Evolutionary conservation across 2,797 vertebrate species (phyloP).

Genomic region (Cephalopachus bancanus): DNA sequence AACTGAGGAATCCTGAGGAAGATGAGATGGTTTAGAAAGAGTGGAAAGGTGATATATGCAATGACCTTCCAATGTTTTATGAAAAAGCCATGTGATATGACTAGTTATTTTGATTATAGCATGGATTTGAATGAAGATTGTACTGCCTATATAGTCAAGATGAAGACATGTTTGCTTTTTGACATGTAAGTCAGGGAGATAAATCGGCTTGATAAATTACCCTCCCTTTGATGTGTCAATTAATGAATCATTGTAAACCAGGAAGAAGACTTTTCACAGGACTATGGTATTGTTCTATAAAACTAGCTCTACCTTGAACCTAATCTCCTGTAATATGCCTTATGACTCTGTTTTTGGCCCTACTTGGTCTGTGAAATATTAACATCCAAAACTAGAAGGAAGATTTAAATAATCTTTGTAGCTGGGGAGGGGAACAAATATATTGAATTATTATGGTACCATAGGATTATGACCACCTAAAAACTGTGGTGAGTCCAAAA

Average conservation of each 20-base stretch:
- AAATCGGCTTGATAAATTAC: constrained; percentile 37
- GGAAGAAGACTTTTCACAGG: not conserved
- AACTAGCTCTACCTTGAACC: not conserved
- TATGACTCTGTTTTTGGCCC: constrained; percentile 21
- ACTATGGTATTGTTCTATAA: not conserved
- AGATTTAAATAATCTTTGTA: constrained; percentile 16
- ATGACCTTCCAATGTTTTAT: not conserved
- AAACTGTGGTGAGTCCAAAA: constrained; percentile 12
- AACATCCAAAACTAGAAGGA: not conserved
- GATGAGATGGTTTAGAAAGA: not conserved
- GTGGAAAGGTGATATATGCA: not conserved
- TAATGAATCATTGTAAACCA: constrained; percentile 38
- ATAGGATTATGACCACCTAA: constrained; percentile 20
- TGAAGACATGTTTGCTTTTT: constrained; percentile 13
- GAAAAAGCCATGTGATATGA: not conserved
- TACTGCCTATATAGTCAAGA: not conserved
- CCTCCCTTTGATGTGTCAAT: not conserved
- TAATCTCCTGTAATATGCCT: not conserved
- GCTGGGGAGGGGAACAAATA: not conserved
- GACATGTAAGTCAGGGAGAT: not conserved
- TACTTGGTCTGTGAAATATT: constrained; percentile 48
- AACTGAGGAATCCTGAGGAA: not conserved
- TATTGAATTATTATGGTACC: not conserved
- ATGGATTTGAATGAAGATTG: not conserved
- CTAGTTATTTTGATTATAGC: not conserved